Base-by-base conservation (phyloP, 1,140 invertebrate genomes). In the Tenebrio molitor region DNA sequence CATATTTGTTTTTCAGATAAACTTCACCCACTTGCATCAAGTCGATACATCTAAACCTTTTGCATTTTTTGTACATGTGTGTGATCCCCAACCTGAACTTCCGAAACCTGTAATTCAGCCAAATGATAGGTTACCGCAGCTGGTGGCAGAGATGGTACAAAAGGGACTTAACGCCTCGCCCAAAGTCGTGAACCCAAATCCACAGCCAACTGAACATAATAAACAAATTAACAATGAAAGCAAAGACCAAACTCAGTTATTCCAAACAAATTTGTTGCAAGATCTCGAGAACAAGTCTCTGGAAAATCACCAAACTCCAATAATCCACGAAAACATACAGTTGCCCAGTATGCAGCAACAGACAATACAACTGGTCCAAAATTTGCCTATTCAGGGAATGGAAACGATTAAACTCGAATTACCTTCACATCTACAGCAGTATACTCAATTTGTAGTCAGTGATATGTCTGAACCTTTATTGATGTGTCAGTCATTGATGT, bases 31-130 rank as follows among this genome's bases (percentile, higher is more conserved):
- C 76, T 71, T 83, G 67, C 82, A 83, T 70, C 12, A 71, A 68
- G 77, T 81, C 5, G 76, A 81, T 53, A 76, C 72, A 5, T 66
- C 62, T 1, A 23, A 76, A 58, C 65, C 75, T 33, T 78, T 69
- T 69, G 25, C 79, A 39, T 82, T 80, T 66, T 82, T 81, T 76
- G 80, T 82, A 2, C 82, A 83, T 67, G 68, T 70, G 17, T 83
- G 82, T 76, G 70, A 78, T n/a, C 78, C 81, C 4, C 76, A 79
- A 63, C 42, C 69, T 25, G 79, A 81, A 64, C 39, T 74, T 15
- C 78, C 77, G 12, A 78, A 77, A 64, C 75, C 64, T 6, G 14
- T 63, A 17, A 63, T 74, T 2, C 69, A 74, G n/a, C 64, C 76
- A 7, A 77, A 78, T 67, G 75, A 78, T 15, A 76, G 72, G 16